Conservation (phyloP, 2,113 vertebrate species). For the Hyaena hyaena region DNA sequence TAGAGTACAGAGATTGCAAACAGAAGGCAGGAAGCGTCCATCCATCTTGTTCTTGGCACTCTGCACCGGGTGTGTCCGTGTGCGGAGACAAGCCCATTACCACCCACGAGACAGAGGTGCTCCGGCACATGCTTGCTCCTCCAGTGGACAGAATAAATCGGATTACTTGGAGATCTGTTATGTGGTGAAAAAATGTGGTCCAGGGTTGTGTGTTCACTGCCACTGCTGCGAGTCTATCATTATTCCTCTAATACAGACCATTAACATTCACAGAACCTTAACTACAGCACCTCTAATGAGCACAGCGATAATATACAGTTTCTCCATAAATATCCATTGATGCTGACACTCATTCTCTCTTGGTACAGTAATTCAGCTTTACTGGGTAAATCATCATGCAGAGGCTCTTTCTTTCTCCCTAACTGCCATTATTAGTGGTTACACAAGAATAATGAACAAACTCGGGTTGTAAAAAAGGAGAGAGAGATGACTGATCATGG, state of each 20-base stretch:
- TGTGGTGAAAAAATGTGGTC: neutral
- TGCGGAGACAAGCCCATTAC: neutral
- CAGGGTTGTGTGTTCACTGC: constrained; percentile 36
- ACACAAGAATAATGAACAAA: constrained; percentile 64
- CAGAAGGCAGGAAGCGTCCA: neutral
- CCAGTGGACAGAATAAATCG: neutral
- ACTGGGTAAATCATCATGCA: constrained; percentile 66
- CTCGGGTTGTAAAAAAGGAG: neutral
- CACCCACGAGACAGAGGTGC: neutral
- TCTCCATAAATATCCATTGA: constrained; percentile 68
- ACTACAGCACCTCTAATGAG: constrained; percentile 70
- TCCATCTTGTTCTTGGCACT: neutral
- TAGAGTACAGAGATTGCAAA: neutral
- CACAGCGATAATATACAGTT: constrained; percentile 44
- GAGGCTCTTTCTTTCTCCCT: constrained; percentile 58
- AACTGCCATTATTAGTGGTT: constrained; percentile 63
- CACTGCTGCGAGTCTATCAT: constrained; percentile 49
- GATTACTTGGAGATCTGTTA: neutral
- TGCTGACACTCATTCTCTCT: constrained; percentile 44
- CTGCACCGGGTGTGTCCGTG: neutral
- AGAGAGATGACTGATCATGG: neutral
- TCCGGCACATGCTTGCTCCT: neutral
- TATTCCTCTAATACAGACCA: constrained; percentile 59
- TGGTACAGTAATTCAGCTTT: constrained; percentile 56
- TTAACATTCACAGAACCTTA: constrained; percentile 77